Evolutionary conservation across 2,797 vertebrate genomes (phyloP), one percentile per base, ranked within the genome.

Genomic region (Acanthornis magna): DNA sequence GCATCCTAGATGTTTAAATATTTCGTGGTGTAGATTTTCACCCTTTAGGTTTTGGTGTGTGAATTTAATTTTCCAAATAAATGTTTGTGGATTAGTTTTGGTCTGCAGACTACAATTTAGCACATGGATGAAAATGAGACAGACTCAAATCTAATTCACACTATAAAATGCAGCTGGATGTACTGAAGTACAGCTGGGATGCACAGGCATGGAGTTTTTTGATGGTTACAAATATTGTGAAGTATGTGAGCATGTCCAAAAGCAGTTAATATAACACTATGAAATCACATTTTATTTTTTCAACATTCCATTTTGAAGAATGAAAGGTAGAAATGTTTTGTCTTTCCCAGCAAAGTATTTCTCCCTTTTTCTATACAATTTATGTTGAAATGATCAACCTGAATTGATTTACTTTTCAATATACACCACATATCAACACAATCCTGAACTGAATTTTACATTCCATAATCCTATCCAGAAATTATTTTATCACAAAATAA

Each of bases 31-130:
- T 53, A 71, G 72, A 21, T 60, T 88, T 92, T 95, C 29, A 89
- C 40, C 30, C 48, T 40, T 87, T 66, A 79, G 48, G 72, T 94
- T 94, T 89, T 65, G 13, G 45, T 72, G 50, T 68, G 32, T 73
- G 66, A 94, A 90, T 93, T 97, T 91, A 26, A 60, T 92, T 96
- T 94, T 87, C 58, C 43, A 86, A 96, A 90, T 76, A 87, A 83
- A 57, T 86, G 42, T 91, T 94, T 87, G 72, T 92, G 70, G 73
- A 96, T 95, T 94, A 92, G 85, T 93, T 95, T 96, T 12, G 18
- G 91, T 94, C 87, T 90, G 26, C 51, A 83, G 85, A 78, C 47
- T 90, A 91, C 83, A 96, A 84, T 96, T 96, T 93, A 95, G 78
- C 11, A 6, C 88, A 90, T 77, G 80, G 89, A 77, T 96, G 85